A percentile compares a stretch with the other conserved stretches of the same genome.
phyloP scores from a whole-genome alignment of 2,888 invertebrate genomes.

The Maniola hyperantus region DNA sequence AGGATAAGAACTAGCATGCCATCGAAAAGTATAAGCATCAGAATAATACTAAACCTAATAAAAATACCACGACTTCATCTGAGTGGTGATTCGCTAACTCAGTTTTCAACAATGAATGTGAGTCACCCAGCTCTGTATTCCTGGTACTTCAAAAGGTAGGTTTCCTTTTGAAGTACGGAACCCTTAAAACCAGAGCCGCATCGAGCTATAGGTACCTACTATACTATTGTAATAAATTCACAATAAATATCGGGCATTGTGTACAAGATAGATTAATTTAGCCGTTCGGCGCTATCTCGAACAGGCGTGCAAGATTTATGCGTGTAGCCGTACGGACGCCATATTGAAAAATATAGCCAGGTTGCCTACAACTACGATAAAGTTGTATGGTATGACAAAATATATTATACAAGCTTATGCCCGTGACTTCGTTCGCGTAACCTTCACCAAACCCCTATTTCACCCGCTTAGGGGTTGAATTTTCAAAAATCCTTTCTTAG shows the following conservation, averaged over 20 bases:
- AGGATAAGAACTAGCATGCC: too few relatives aligned
- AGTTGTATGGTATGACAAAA: constrained; percentile 14
- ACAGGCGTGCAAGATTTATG: constrained; percentile 53
- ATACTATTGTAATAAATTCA: constrained; percentile 46
- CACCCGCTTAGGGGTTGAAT: too few relatives aligned
- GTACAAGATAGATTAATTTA: constrained; percentile 54
- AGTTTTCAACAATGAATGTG: too few relatives aligned
- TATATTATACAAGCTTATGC: constrained; percentile 3
- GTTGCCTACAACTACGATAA: constrained; percentile 29
- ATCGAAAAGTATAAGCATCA: too few relatives aligned
- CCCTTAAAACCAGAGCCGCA: neutral
- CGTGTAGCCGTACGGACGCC: constrained; percentile 41
- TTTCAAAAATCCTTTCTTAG: too few relatives aligned
- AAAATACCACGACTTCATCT: too few relatives aligned
- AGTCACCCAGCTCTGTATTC: too few relatives aligned
- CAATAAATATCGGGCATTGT: constrained; percentile 54
- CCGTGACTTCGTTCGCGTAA: neutral
- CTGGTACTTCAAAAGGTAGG: too few relatives aligned
- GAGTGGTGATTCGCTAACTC: too few relatives aligned
- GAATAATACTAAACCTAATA: too few relatives aligned
- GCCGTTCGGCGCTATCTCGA: constrained; percentile 50
- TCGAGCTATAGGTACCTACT: constrained; percentile 1
- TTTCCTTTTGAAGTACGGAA: too few relatives aligned
- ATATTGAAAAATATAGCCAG: constrained; percentile 48
- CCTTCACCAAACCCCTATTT: too few relatives aligned